phyloP scores from a whole-genome alignment of 2,113 vertebrate species.

The Festucalex cinctus region DNA sequence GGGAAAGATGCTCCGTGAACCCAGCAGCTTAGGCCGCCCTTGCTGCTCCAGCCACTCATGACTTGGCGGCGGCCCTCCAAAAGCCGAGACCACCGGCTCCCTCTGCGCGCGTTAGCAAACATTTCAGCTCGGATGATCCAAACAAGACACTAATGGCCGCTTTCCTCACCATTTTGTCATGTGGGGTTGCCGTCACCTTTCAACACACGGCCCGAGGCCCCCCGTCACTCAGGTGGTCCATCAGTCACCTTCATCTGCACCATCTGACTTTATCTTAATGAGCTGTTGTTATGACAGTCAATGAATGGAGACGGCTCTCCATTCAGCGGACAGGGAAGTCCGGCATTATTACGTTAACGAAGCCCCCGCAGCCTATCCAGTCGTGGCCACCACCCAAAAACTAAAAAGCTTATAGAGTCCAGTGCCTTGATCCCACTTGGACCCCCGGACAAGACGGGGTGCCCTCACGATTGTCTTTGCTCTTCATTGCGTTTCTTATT shows the following conservation, averaged over 20 bases:
- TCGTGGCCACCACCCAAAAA: neutral
- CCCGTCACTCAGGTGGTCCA: constrained; percentile 63
- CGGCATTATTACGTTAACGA: constrained; percentile 39
- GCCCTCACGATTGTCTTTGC: constrained; percentile 32
- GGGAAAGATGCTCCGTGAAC: constrained; percentile 64
- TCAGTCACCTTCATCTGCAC: constrained; percentile 62
- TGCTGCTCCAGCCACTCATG: constrained; percentile 55
- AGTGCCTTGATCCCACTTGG: constrained; percentile 16
- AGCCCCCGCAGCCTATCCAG: constrained; percentile 16
- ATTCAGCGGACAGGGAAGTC: constrained; percentile 39
- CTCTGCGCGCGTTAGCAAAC: constrained; percentile 22
- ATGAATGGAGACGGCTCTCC: constrained; percentile 54
- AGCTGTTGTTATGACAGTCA: constrained; percentile 51
- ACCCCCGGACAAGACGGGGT: constrained; percentile 17
- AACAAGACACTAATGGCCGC: constrained; percentile 34
- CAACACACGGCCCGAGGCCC: constrained; percentile 45
- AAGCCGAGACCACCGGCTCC: constrained; percentile 33
- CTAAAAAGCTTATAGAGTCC: constrained; percentile 8
- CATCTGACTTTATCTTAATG: constrained; percentile 72
- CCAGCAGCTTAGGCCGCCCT: constrained; percentile 56
- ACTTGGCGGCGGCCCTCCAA: constrained; percentile 30
- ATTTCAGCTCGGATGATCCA: constrained; percentile 27
- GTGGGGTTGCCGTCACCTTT: constrained; percentile 42
- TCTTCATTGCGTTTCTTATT: constrained; percentile 43
- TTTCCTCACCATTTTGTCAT: constrained; percentile 40